Evolutionary conservation across 2,797 vertebrate genomes (phyloP).

Genomic region (Chiroxiphia lanceolata): DNA sequence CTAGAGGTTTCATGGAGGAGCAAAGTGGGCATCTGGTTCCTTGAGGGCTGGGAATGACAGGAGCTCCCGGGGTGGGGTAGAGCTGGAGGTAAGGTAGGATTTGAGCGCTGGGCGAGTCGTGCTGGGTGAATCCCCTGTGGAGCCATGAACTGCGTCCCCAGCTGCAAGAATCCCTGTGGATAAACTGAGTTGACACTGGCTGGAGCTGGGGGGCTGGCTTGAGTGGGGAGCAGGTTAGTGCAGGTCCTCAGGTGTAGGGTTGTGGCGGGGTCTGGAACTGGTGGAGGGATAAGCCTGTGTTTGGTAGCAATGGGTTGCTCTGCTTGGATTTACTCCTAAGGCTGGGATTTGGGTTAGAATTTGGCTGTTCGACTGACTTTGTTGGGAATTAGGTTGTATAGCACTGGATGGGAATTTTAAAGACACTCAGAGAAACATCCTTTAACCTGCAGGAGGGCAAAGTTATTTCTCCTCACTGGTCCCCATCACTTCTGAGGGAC

Average conservation of each 20-base stretch:
- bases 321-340: not conserved
- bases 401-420: not conserved
- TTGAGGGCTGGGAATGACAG: not conserved
- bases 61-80: not conserved
- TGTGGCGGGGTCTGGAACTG: not conserved
- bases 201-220: not conserved
- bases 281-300: fast-evolving
- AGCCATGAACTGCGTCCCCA: not conserved
- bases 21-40: not conserved
- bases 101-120: not conserved
- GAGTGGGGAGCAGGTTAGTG: not conserved
- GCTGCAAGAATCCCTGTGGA: not conserved
- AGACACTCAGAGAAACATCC: not conserved
- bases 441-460: not conserved
- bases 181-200: not conserved
- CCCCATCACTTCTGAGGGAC: not conserved
- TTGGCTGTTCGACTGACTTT: not conserved
- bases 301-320: not conserved
- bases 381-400: not conserved
- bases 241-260: not conserved
- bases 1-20: not conserved
- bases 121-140: not conserved
- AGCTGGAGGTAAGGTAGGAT: not conserved
- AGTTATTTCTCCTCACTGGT: not conserved
- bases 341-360: not conserved